Evolutionary conservation across 2,888 invertebrate species (phyloP).

Genomic region (Tholera decimalis): DNA sequence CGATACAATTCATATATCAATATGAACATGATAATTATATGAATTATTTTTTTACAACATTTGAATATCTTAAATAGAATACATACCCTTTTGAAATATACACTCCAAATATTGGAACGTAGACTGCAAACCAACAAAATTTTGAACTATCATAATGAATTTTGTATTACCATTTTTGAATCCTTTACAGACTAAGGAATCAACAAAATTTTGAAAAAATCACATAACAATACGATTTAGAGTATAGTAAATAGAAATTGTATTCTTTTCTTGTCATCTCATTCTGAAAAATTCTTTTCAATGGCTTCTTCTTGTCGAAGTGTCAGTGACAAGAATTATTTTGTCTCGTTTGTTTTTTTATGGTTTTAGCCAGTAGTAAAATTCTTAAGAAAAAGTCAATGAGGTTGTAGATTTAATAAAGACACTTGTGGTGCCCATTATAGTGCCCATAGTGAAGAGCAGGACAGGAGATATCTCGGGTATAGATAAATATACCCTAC

Average conservation of each 20-base stretch:
- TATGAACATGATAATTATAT: too few species aligned
- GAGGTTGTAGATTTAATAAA: background rate
- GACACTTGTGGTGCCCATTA: too few species aligned
- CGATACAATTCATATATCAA: too few species aligned
- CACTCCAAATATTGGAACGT: slow-evolving; percentile 53
- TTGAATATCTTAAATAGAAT: too few species aligned
- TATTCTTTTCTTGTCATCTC: slow-evolving; percentile 50
- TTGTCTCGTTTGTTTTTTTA: background rate
- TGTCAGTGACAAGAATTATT: slow-evolving; percentile 3
- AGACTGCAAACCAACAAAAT: slow-evolving; percentile 11
- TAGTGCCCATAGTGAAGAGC: too few species aligned
- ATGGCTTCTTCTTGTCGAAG: slow-evolving; percentile 28
- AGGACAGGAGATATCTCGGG: too few species aligned
- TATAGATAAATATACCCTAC: too few species aligned
- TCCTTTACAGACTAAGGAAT: slow-evolving; percentile 28
- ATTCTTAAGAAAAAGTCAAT: background rate
- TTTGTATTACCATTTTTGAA: slow-evolving; percentile 44
- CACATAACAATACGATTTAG: slow-evolving; percentile 57
- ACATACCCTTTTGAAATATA: slow-evolving; percentile 34
- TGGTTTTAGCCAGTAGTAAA: slow-evolving; percentile 13
- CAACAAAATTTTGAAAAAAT: slow-evolving; percentile 17
- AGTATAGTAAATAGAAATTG: slow-evolving; percentile 27
- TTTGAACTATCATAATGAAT: slow-evolving; percentile 39
- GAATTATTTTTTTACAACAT: too few species aligned
- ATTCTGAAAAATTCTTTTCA: slow-evolving; percentile 48